Percentiles rank a stretch among this genome's conserved stretches.
Evolutionary conservation across 2,113 vertebrate genomes (phyloP).

Genomic region (Shinisaurus crocodilurus): DNA sequence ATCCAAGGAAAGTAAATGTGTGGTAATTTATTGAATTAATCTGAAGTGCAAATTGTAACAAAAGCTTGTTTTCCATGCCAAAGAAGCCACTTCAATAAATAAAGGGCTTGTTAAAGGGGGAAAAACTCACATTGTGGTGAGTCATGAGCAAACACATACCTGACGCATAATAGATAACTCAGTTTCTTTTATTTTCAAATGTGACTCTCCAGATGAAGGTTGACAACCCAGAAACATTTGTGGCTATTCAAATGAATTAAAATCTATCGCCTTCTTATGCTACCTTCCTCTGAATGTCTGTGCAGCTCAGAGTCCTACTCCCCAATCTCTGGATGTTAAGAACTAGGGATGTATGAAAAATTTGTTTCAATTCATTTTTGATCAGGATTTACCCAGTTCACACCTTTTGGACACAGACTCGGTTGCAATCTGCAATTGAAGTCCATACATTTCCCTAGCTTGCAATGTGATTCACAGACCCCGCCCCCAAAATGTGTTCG

Average conservation of each 20-base stretch:
- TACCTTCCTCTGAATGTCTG: neutral
- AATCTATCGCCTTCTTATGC: neutral
- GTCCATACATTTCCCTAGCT: no score
- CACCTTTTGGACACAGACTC: no score
- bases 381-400: no score
- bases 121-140: neutral
- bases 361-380: no score
- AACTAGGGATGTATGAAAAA: no score
- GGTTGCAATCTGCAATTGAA: no score
- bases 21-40: slow-evolving; percentile 36
- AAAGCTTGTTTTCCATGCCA: slow-evolving; percentile 7
- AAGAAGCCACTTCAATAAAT: slow-evolving; percentile 11
- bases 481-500: no score
- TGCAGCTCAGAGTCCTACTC: neutral
- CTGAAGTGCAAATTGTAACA: slow-evolving; percentile 26
- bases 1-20: slow-evolving; percentile 36
- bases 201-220: neutral
- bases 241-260: neutral
- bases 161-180: neutral
- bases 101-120: neutral
- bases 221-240: neutral
- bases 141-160: neutral
- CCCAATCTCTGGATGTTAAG: neutral
- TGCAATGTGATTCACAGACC: no score
- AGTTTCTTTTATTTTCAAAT: neutral